Evolutionary conservation across 2,888 invertebrate genomes (phyloP).

Genomic region (Smittia aterrima): DNA sequence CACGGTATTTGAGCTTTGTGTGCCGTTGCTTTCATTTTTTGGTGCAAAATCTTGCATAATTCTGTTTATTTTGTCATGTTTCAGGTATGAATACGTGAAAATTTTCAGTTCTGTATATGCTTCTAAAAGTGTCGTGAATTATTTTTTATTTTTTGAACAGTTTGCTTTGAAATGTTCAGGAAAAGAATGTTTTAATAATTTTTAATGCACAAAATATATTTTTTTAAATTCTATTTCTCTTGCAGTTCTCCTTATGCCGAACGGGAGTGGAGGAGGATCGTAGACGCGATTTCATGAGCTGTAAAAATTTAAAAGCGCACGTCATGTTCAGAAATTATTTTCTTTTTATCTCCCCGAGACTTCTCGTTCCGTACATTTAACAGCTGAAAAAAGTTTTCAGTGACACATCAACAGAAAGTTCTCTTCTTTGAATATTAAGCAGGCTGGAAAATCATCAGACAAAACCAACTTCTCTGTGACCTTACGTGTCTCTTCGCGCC

Average conservation of each 20-base stretch:
- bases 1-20: background rate
- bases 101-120: too few relatives aligned
- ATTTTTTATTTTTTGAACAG: background rate
- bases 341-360: background rate
- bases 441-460: background rate
- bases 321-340: constrained; percentile 4
- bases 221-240: background rate
- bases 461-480: background rate
- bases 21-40: background rate
- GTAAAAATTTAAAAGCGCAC: constrained; percentile 6
- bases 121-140: too few relatives aligned
- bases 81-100: too few relatives aligned
- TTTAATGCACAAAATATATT: background rate
- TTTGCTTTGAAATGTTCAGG: background rate
- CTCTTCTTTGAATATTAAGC: background rate
- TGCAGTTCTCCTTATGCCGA: constrained; percentile 31
- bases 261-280: background rate
- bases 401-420: background rate
- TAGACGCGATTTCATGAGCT: background rate
- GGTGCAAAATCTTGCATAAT: background rate
- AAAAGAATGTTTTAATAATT: constrained; percentile 5
- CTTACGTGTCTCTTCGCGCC: background rate
- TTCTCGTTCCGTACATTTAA: background rate
- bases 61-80: background rate
- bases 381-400: background rate